Evolutionary conservation across 2,797 vertebrate species (phyloP), one percentile per base, ranked within the genome.

Genomic region (Hipposideros larvatus): DNA sequence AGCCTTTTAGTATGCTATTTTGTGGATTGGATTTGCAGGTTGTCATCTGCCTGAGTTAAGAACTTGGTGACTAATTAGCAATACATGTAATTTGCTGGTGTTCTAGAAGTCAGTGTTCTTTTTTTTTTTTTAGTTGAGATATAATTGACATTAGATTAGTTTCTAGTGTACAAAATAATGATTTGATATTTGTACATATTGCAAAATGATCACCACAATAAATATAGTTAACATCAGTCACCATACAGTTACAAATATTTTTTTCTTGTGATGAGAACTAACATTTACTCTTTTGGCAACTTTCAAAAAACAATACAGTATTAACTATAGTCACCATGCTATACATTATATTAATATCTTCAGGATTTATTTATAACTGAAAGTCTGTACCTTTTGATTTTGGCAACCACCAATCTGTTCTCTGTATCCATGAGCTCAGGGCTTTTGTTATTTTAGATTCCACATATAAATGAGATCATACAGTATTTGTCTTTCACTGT

Each of bases 1-100:
- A 78, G 34, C 15, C 10, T 79, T 63, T 80, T 77, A 74, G 31
- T 65, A 77, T 87, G 57, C 48, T 68, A 11, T n/a, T 92, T 51
- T 48, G 28, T 85, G 41, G 59, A 34, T 41, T 89, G 51, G 24
- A 86, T 89, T 96, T 80, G n/a, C 26, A 95, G 31, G 59, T 51
- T 78, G 53, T 75, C 24, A 83, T 57, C 43, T 84, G 68, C 55
- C 79, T 77, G 15, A 74, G 16, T 88, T 88, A 82, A 41, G 4
- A 89, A 83, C 26, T 83, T 70, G 68, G 46, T 85, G 11, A 89
- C 48, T 92, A 46, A 66, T 8, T 61, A 85, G 28, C 46, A 46
- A 87, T 51, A 94, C 5, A 66, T 48, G 18, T n/a, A 92, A 66
- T 89, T 74, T 84, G 65, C 22, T 86, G 28, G 34, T 95, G 28